Conservation (phyloP, 2,888 invertebrate genomes). For the Periphyllus acericola region DNA sequence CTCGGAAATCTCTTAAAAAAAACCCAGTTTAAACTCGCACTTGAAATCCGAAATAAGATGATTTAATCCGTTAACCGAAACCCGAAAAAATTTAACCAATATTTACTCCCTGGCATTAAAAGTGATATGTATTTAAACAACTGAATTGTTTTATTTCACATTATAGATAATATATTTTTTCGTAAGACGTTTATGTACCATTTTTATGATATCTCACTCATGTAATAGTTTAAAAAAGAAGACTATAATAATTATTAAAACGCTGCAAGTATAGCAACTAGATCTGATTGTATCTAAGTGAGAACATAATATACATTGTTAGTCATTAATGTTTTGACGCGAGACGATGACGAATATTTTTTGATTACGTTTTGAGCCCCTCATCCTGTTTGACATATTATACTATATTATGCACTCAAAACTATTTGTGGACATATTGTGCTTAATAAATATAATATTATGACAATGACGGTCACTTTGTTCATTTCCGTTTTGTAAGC, state of each 20-base stretch:
- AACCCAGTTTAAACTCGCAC: too few species aligned
- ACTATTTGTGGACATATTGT: neutral
- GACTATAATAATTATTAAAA: too few species aligned
- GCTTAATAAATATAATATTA: neutral
- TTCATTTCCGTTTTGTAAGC: conserved; percentile 34
- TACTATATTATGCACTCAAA: neutral
- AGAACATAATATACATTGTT: neutral
- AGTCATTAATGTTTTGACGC: conserved; percentile 28
- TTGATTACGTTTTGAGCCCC: neutral
- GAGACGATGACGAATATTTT: neutral
- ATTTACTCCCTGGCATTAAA: too few species aligned
- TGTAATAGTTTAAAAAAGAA: neutral
- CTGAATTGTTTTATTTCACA: neutral
- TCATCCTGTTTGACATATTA: neutral
- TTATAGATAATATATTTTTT: neutral
- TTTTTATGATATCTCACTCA: neutral
- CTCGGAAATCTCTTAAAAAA: too few species aligned
- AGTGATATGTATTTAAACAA: neutral
- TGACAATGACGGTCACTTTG: conserved; percentile 12
- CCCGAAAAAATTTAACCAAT: too few species aligned
- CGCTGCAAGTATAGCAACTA: too few species aligned
- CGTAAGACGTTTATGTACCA: neutral
- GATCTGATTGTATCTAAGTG: too few species aligned
- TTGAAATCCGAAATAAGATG: neutral
- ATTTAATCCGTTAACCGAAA: neutral